Evolutionary conservation across 2,113 vertebrate genomes (phyloP).

Genomic region (Falcunculus frontatus): DNA sequence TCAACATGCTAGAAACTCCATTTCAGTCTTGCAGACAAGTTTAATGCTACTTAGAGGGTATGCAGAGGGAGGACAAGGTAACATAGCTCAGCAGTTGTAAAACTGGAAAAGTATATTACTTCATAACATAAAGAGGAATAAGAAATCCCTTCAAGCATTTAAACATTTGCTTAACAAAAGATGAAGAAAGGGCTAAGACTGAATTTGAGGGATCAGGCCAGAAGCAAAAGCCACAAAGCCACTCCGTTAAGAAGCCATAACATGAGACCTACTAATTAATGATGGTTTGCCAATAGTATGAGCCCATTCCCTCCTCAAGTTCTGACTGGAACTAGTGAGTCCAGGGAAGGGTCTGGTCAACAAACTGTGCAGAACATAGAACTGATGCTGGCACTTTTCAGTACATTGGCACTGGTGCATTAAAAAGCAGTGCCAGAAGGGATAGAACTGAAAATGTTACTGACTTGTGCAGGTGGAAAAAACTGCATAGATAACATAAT

Average conservation of each 20-base stretch:
- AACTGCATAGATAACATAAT: background rate
- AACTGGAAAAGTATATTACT: background rate
- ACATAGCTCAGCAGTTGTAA: background rate
- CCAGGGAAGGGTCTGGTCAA: background rate
- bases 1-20: background rate
- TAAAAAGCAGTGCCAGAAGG: background rate
- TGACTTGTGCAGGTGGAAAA: background rate
- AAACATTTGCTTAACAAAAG: background rate
- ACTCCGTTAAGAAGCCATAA: background rate
- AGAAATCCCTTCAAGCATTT: background rate
- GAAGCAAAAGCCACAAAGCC: background rate
- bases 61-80: background rate
- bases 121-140: background rate
- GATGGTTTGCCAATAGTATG: background rate
- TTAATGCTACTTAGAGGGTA: background rate
- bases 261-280: background rate
- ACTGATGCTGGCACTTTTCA: background rate
- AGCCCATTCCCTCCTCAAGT: background rate
- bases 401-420: background rate
- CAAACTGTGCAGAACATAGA: background rate
- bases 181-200: background rate
- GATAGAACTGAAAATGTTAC: background rate
- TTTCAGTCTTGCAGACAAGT: background rate
- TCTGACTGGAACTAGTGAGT: background rate
- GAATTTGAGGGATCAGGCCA: background rate